Percentiles rank a stretch among this genome's conserved stretches.
Evolutionary conservation across 2,113 vertebrate genomes (phyloP).

Genomic region (Corythaixoides concolor): DNA sequence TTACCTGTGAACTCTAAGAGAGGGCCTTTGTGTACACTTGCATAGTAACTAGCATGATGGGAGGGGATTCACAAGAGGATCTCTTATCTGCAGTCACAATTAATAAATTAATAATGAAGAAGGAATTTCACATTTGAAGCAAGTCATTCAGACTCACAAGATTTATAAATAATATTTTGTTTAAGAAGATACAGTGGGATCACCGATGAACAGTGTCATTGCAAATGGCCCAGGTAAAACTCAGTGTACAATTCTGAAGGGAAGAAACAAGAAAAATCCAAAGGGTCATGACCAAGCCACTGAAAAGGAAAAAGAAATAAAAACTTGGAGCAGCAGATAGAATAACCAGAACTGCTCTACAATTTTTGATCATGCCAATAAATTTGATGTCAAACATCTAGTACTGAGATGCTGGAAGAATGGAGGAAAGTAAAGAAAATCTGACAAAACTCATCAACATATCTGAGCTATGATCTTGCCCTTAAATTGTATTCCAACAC

Average conservation of each 20-base stretch:
- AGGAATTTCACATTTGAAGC: not conserved
- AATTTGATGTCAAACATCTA: not conserved
- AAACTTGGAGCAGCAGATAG: not conserved
- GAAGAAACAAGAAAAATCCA: not conserved
- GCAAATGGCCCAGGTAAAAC: not conserved
- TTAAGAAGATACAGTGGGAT: not conserved
- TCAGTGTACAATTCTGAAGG: not conserved
- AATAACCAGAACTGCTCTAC: not conserved
- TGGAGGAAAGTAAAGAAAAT: not conserved
- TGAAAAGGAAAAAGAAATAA: not conserved
- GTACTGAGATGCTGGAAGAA: not conserved
- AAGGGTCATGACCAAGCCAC: not conserved
- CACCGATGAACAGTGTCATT: not conserved
- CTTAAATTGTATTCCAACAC: slow-evolving; percentile 45
- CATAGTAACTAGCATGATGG: not conserved
- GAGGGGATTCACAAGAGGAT: not conserved
- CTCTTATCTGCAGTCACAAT: not conserved
- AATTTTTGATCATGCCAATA: not conserved
- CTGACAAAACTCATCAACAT: not conserved
- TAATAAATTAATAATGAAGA: not conserved
- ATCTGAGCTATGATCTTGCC: not conserved
- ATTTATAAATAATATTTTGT: not conserved
- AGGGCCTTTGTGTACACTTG: not conserved
- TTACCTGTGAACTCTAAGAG: not conserved
- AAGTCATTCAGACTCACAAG: not conserved